Evolutionary conservation across 2,797 vertebrate genomes (phyloP).

Genomic region (Huso huso): DNA sequence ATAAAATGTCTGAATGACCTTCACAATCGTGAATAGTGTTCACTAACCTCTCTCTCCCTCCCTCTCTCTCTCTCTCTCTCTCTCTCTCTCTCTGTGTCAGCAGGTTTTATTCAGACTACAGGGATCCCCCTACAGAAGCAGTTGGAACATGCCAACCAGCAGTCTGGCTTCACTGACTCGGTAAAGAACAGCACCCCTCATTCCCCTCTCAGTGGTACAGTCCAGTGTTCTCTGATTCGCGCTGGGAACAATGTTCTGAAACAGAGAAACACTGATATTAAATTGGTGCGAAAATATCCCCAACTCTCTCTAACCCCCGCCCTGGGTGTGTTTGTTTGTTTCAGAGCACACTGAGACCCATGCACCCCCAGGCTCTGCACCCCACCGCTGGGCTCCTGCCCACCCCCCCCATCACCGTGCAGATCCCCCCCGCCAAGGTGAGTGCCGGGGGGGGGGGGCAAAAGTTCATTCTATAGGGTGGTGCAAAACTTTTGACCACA

Average conservation of each 20-base stretch:
- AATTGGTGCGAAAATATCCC: no score
- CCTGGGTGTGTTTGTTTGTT: constrained; percentile 3
- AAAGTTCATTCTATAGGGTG: no score
- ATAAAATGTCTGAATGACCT: background rate
- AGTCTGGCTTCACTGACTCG: constrained; percentile 82
- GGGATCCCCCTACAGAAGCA: constrained; percentile 85
- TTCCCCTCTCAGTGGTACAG: no score
- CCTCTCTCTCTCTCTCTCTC: no score
- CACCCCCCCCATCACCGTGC: constrained; percentile 68
- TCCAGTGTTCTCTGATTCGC: no score
- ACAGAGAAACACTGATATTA: no score
- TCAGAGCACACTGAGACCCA: constrained; percentile 73
- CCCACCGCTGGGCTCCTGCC: constrained; percentile 68
- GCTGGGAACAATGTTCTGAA: no score
- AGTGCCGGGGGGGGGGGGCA: constrained; percentile 11
- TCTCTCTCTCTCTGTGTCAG: background rate
- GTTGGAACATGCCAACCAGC: constrained; percentile 85
- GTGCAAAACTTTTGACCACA: no score
- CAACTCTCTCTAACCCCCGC: no score
- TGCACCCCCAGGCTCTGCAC: constrained; percentile 78
- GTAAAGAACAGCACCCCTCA: constrained; percentile 42
- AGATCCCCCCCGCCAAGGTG: constrained; percentile 78
- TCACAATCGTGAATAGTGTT: background rate
- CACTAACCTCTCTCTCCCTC: no score
- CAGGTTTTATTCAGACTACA: constrained; percentile 77